Evolutionary conservation across 2,888 invertebrate genomes (phyloP).

Genomic region (Tipula unca): DNA sequence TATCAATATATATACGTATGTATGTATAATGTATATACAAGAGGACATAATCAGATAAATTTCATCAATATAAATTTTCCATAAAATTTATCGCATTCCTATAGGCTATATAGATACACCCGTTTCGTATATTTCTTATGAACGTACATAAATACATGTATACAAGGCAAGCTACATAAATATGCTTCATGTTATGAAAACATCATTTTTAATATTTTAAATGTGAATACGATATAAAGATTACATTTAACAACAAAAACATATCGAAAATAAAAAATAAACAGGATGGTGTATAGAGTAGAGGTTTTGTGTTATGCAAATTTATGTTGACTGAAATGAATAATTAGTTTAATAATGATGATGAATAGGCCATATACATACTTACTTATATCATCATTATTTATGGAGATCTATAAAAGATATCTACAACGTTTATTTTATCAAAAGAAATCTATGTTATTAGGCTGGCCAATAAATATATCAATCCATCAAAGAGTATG

Average conservation of each 20-base stretch:
- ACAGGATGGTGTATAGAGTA: neutral
- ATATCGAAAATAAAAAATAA: neutral
- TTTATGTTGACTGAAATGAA: neutral
- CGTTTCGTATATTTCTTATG: neutral
- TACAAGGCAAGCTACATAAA: neutral
- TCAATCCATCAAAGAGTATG: too few relatives aligned
- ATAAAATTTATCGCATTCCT: neutral
- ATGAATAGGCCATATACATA: neutral
- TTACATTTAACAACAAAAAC: neutral
- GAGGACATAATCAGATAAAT: neutral
- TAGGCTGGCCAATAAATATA: too few relatives aligned
- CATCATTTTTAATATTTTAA: neutral
- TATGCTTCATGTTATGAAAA: neutral
- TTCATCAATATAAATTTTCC: neutral
- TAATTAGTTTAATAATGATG: neutral
- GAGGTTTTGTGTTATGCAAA: neutral
- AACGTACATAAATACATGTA: neutral
- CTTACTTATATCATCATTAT: too few relatives aligned
- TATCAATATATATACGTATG: too few relatives aligned
- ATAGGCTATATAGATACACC: neutral
- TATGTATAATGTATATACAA: too few relatives aligned
- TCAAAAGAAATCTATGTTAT: too few relatives aligned
- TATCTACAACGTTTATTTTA: too few relatives aligned
- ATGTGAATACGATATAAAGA: constrained; percentile 3
- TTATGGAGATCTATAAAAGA: too few relatives aligned